Percentiles rank a stretch among this genome's conserved stretches.
These are phyloP conservation scores for Polydrusus cervinus DNA, from an alignment of 2,888 invertebrate species.

Conservation along the genomic window DNA sequence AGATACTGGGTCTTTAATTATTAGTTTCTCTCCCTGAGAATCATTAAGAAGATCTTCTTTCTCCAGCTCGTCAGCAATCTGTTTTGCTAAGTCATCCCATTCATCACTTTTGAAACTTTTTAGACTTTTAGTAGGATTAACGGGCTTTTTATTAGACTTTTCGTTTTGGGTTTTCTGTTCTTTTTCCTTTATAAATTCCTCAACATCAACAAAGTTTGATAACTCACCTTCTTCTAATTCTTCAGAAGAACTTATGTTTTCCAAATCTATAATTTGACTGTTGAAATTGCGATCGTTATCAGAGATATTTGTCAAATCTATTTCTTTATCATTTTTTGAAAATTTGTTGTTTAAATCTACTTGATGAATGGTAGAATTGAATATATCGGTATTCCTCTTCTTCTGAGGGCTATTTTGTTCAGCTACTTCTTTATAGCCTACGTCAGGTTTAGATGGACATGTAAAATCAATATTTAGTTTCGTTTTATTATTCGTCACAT, in stretches of 20 bases:
- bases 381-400: not conserved
- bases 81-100: conserved; percentile 1
- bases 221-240: not conserved
- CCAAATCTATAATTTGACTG: conserved; percentile 11
- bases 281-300: not conserved
- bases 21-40: not conserved
- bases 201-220: conserved; percentile 14
- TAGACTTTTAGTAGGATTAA: not conserved
- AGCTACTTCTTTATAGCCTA: not conserved
- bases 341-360: too few species aligned
- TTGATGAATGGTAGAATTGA: not conserved
- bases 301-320: not conserved
- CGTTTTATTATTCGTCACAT: too few species aligned
- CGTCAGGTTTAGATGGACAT: too few species aligned
- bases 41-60: not conserved
- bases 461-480: too few species aligned
- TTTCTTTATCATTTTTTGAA: not conserved
- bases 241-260: not conserved
- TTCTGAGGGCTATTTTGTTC: not conserved
- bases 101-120: too few species aligned
- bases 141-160: not conserved
- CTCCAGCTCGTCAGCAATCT: not conserved
- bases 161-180: too few species aligned
- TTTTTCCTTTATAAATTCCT: conserved; percentile 28
- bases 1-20: not conserved